These are phyloP conservation scores for Ephialtes manifestator DNA, from an alignment of 2,888 invertebrate species.

Conservation along the genomic window DNA sequence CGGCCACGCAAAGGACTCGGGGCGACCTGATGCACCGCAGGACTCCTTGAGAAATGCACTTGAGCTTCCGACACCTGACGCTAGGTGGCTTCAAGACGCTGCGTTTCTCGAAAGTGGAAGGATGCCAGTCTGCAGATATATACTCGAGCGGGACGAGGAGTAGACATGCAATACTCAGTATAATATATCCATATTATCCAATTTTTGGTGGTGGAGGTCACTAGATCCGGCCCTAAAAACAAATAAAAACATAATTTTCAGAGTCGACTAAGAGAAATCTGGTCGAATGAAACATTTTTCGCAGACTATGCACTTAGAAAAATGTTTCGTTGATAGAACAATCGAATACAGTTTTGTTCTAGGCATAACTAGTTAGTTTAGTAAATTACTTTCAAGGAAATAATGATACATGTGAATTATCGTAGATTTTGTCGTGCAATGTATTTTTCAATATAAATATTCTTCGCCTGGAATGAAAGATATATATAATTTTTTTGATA, in stretches of 20 bases:
- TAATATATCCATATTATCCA: slow-evolving; percentile 70
- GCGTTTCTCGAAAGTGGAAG: slow-evolving; percentile 16
- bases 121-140: not conserved
- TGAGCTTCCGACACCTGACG: not conserved
- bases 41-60: not conserved
- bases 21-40: not conserved
- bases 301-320: not conserved
- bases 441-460: not conserved
- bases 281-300: not conserved
- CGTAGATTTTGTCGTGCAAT: not conserved
- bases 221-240: not conserved
- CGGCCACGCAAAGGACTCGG: not conserved
- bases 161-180: slow-evolving; percentile 40
- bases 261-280: not conserved
- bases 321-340: not conserved
- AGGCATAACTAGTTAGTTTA: not conserved
- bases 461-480: not conserved
- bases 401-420: not conserved
- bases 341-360: not conserved
- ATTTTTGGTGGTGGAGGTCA: slow-evolving; percentile 28
- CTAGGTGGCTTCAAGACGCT: slow-evolving; percentile 3
- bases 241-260: not conserved
- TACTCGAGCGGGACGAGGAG: not conserved
- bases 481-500: not conserved
- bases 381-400: not conserved